Conservation (phyloP, 2,888 invertebrate genomes). For the Dimorphilus gyrociliatus region DNA sequence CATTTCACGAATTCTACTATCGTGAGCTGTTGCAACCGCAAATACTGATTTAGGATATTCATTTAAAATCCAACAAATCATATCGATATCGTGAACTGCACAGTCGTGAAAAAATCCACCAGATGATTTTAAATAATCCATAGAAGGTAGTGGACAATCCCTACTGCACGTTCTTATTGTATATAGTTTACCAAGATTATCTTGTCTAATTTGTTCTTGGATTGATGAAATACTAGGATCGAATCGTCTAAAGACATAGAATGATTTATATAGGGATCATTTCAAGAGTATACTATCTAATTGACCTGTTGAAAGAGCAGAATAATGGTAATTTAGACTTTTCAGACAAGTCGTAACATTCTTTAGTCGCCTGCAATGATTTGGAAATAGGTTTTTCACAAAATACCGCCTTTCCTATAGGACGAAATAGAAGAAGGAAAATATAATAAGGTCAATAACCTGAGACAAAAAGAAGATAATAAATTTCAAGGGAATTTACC, state of each 20-base stretch:
- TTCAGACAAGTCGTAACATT: constrained; percentile 47
- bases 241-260: constrained; percentile 42
- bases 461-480: neutral
- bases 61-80: constrained; percentile 49
- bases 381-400: constrained; percentile 54
- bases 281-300: neutral
- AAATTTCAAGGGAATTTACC: constrained; percentile 6
- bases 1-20: constrained; percentile 46
- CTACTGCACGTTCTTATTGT: constrained; percentile 48
- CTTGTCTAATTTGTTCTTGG: constrained; percentile 42
- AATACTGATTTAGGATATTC: constrained; percentile 47
- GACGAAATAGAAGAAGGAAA: no score
- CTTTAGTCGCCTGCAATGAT: constrained; percentile 41
- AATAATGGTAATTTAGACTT: constrained; percentile 44
- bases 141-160: constrained; percentile 49
- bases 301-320: constrained; percentile 47
- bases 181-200: constrained; percentile 49
- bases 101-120: constrained; percentile 55
- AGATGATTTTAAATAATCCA: constrained; percentile 47
- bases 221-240: constrained; percentile 47
- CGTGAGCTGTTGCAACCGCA: constrained; percentile 43
- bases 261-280: no score
- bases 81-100: constrained; percentile 52
- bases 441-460: no score
- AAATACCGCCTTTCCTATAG: constrained; percentile 46